These are phyloP conservation scores for Clepsis dumicolana DNA, from an alignment of 2,888 invertebrate species.

Conservation along the genomic window DNA sequence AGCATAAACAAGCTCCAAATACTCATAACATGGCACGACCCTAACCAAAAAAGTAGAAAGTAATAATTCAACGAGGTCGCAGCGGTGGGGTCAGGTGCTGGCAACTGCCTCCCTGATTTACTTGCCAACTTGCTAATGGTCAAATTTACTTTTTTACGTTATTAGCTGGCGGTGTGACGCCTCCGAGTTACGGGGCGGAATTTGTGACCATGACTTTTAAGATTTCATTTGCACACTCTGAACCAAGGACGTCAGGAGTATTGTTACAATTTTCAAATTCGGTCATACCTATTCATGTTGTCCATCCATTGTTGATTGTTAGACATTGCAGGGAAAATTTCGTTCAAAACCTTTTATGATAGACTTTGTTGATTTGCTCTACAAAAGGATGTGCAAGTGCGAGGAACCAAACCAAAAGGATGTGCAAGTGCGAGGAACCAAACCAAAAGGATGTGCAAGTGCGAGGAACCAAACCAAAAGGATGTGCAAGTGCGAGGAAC, in stretches of 20 bases:
- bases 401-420: too few species aligned
- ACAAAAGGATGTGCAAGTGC: background rate
- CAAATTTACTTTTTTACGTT: slow-evolving; percentile 52
- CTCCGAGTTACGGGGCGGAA: slow-evolving; percentile 20
- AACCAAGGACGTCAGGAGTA: background rate
- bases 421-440: too few species aligned
- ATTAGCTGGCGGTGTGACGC: slow-evolving; percentile 45
- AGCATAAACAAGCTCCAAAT: slow-evolving; percentile 41
- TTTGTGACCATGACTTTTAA: slow-evolving; percentile 1
- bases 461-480: too few species aligned
- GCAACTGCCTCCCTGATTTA: slow-evolving; percentile 58
- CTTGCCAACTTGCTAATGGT: slow-evolving; percentile 57
- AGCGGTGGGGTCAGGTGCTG: slow-evolving; percentile 57
- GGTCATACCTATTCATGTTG: background rate
- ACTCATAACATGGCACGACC: slow-evolving; percentile 3
- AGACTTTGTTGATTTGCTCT: too few species aligned
- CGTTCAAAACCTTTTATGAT: background rate
- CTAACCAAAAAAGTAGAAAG: slow-evolving; percentile 58
- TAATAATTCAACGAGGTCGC: slow-evolving; percentile 53
- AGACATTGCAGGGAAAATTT: background rate
- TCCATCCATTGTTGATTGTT: too few species aligned
- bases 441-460: too few species aligned
- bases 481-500: too few species aligned
- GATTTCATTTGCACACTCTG: background rate
- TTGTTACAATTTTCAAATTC: background rate